Conservation (phyloP, 2,888 invertebrate genomes). For the Cistogaster globosa region DNA sequence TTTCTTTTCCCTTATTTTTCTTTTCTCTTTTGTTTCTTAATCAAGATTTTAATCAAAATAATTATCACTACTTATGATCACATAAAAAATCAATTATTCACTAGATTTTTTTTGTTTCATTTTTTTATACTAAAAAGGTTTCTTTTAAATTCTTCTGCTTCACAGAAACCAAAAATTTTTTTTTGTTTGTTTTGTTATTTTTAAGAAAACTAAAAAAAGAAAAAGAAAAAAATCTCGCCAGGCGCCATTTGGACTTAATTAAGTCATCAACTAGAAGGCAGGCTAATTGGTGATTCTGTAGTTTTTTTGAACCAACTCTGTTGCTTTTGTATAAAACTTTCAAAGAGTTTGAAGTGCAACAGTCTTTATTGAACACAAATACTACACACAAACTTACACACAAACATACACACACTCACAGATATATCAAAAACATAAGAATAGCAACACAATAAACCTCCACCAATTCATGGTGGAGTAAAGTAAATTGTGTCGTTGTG, state of each 20-base stretch:
- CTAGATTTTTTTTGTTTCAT: conserved; percentile 14
- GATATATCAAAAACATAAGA: conserved; percentile 18
- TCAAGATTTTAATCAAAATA: conserved; percentile 66
- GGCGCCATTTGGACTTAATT: conserved; percentile 83
- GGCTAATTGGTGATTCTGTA: conserved; percentile 83
- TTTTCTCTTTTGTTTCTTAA: neutral
- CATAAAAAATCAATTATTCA: conserved; percentile 60
- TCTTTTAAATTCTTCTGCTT: conserved; percentile 1
- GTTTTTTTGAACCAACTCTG: conserved; percentile 37
- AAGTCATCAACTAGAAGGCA: conserved; percentile 84
- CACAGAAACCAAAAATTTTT: neutral
- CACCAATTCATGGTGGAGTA: conserved; percentile 18
- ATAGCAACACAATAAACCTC: conserved; percentile 18
- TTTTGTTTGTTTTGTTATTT: conserved; percentile 23
- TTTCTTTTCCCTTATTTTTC: neutral
- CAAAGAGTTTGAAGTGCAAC: conserved; percentile 50
- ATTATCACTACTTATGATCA: conserved; percentile 67
- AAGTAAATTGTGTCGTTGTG: conserved; percentile 47
- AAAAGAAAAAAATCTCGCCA: conserved; percentile 72
- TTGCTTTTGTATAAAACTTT: conserved; percentile 42
- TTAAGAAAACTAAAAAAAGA: conserved; percentile 38
- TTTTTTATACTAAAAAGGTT: conserved; percentile 34
- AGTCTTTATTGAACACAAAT: conserved; percentile 42
- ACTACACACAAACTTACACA: neutral
- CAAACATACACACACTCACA: neutral